phyloP scores from a whole-genome alignment of 37 sponge, comb jelly and placozoan species.

The Sycon ciliatum region DNA sequence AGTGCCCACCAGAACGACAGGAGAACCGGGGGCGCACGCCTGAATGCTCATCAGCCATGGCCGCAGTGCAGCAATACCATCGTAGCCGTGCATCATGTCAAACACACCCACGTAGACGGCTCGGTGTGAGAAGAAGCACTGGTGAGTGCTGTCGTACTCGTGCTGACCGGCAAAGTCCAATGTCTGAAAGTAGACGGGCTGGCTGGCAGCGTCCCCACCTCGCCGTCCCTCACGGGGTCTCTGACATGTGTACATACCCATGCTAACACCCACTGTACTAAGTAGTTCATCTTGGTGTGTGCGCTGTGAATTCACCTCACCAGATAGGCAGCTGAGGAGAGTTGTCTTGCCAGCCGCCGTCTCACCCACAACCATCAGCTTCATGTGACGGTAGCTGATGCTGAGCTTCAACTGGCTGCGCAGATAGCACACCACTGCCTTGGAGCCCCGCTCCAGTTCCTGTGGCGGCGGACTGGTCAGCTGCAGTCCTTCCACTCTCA shows the following conservation, averaged over 20 bases:
- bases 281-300: no score
- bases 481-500: slow-evolving; percentile 27
- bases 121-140: slow-evolving; percentile 53
- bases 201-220: slow-evolving; percentile 3
- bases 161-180: slow-evolving; percentile 41
- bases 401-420: slow-evolving; percentile 48
- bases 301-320: no score
- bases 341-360: slow-evolving; percentile 41
- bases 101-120: slow-evolving; percentile 49
- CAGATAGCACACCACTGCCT: slow-evolving; percentile 48
- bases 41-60: slow-evolving; percentile 52
- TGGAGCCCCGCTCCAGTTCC: slow-evolving; percentile 41
- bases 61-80: slow-evolving; percentile 19
- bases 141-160: slow-evolving; percentile 19
- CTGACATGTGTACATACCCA: slow-evolving; percentile 20
- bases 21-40: slow-evolving; percentile 47
- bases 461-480: slow-evolving; percentile 39
- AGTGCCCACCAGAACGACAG: slow-evolving; percentile 44
- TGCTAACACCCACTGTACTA: slow-evolving; percentile 26
- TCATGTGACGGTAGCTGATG: slow-evolving; percentile 47
- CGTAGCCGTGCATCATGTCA: slow-evolving; percentile 37
- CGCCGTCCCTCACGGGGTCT: not conserved
- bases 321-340: slow-evolving; percentile 27
- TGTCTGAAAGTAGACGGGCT: slow-evolving; percentile 40
- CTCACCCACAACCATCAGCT: slow-evolving; percentile 46